These are phyloP conservation scores for Pilophorus perplexus DNA, from an alignment of 2,888 invertebrate genomes.

Conservation along the genomic window DNA sequence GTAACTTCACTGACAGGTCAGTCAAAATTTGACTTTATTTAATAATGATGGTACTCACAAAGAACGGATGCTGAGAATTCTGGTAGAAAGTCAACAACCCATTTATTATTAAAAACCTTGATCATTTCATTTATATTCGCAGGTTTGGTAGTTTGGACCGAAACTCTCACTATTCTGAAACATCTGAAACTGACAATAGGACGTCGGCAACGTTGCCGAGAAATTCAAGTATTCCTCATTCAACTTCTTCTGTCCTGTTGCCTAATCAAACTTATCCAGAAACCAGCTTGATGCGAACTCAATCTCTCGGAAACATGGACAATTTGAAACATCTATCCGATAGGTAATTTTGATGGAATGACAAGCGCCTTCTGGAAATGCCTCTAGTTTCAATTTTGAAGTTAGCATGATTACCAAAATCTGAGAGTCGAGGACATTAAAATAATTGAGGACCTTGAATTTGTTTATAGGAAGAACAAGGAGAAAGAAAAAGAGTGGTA, in stretches of 20 bases:
- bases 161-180: constrained; percentile 45
- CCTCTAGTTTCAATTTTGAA: no score
- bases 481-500: constrained; percentile 70
- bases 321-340: constrained; percentile 43
- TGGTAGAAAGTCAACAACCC: no score
- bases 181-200: constrained; percentile 35
- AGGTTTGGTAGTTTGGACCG: constrained; percentile 63
- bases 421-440: no score
- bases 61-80: no score
- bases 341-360: no score
- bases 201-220: constrained; percentile 43
- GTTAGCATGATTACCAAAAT: no score
- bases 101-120: no score
- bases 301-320: constrained; percentile 61
- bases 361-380: no score
- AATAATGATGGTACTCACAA: no score
- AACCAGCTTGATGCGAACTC: constrained; percentile 57
- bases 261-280: constrained; percentile 53
- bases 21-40: background rate
- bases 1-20: constrained; percentile 23
- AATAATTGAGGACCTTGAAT: background rate
- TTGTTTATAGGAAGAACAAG: constrained; percentile 49
- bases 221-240: constrained; percentile 37
- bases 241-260: constrained; percentile 48
- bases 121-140: background rate